Evolutionary conservation across 2,797 vertebrate genomes (phyloP).

Genomic region (Onychomys arenicola): DNA sequence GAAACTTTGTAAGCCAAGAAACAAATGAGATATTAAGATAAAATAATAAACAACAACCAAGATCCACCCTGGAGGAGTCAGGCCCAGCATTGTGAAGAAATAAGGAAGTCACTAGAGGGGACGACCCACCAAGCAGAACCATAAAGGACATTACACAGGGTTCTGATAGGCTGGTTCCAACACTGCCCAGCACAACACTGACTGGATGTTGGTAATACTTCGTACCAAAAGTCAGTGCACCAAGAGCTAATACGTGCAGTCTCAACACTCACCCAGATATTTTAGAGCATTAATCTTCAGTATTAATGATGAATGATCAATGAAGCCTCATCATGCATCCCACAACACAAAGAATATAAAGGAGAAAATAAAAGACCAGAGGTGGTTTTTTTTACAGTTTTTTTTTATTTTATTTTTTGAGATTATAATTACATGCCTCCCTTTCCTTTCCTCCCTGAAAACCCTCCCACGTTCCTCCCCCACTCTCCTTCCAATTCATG

Average conservation of each 20-base stretch:
- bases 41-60: neutral
- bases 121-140: neutral
- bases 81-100: neutral
- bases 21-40: neutral
- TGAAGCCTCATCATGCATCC: neutral
- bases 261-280: neutral
- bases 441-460: no score
- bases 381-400: neutral
- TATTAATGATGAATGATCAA: neutral
- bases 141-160: slow-evolving; percentile 90
- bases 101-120: no score
- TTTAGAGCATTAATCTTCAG: neutral
- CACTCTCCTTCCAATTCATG: no score
- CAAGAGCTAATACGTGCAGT: slow-evolving; percentile 70
- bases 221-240: slow-evolving; percentile 88
- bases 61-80: neutral
- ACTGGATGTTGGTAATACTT: slow-evolving; percentile 93
- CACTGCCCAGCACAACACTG: neutral
- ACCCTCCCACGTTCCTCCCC: no score
- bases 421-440: no score
- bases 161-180: slow-evolving; percentile 91
- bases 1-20: neutral
- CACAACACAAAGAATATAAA: neutral
- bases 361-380: neutral
- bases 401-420: neutral